phyloP scores from a whole-genome alignment of 2,113 vertebrate species.

The Verasper variegatus region DNA sequence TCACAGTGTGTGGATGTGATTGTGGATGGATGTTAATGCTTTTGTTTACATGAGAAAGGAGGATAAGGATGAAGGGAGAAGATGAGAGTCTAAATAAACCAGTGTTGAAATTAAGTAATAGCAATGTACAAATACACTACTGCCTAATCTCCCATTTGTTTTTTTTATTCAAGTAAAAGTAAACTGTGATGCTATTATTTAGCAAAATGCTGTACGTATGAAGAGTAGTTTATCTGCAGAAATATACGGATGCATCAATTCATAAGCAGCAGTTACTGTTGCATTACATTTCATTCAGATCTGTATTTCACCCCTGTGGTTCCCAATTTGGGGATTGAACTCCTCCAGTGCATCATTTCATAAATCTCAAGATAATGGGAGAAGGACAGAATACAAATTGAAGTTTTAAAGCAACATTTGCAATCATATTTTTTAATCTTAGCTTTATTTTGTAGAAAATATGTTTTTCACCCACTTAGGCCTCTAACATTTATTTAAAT shows the following conservation, averaged over 20 bases:
- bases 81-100: background rate
- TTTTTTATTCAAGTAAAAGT: background rate
- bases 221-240: background rate
- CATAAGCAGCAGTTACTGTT: background rate
- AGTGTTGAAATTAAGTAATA: background rate
- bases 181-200: background rate
- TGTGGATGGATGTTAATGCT: background rate
- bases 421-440: too few species aligned
- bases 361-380: too few species aligned
- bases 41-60: background rate
- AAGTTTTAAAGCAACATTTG: too few species aligned
- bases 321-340: too few species aligned
- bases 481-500: too few species aligned
- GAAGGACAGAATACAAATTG: too few species aligned
- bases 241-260: background rate
- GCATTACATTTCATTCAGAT: background rate
- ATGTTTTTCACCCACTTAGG: too few species aligned
- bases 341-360: too few species aligned
- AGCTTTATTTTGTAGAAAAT: too few species aligned
- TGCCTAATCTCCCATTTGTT: too few species aligned
- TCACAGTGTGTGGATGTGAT: background rate
- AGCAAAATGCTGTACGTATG: background rate
- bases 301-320: background rate
- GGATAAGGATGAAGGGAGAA: background rate
- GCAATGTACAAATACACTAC: too few species aligned